Base-by-base conservation (phyloP, 2,113 vertebrate genomes). In the Pterocles burchelli region DNA sequence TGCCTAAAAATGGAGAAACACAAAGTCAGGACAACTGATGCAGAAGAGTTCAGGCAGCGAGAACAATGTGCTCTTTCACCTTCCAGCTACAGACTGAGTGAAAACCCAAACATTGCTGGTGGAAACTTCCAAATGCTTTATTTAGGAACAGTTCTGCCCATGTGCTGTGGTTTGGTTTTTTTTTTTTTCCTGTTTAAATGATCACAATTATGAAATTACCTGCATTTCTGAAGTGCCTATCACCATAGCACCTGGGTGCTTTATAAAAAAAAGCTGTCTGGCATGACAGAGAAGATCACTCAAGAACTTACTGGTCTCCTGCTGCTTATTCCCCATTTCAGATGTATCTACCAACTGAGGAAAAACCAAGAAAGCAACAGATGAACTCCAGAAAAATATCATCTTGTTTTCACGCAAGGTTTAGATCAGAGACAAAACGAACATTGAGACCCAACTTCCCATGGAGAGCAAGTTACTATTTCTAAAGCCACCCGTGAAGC, bases 71-170 rank as follows among this genome's bases (percentile, higher is more conserved):
- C 34, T 66, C 13, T 11, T 49, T 67, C 61, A 71, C 20, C 48
- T 77, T n/a, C 67, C 34, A 88, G 88, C 45, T 17, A 28, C 45
- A 90, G 34, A 63, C 73, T 2, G 11, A 92, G 74, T 34, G 59
- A 92, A 83, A 93, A 93, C 45, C 58, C 83, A 88, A 43, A 77
- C 84, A 58, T 3, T 36, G 88, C 84, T 84, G 38, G 62, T 66
- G 74, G 83, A 94, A 95, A 80, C 48, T 89, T 88, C 87, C 76
- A 54, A 85, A 65, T 19, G 8, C 41, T 96, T 97, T 93, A 94
- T 89, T 96, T 62, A 93, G 66, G 87, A 97, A 95, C 68, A 86
- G 52, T 83, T 96, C 74, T 84, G 83, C 84, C 92, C 91, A 43
- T 3, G 45, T 83, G 59, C 81, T 89, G 51, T 34, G 36, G 36